Conservation (phyloP, 1,140 invertebrate genomes). For the Brachionus sp. region DNA sequence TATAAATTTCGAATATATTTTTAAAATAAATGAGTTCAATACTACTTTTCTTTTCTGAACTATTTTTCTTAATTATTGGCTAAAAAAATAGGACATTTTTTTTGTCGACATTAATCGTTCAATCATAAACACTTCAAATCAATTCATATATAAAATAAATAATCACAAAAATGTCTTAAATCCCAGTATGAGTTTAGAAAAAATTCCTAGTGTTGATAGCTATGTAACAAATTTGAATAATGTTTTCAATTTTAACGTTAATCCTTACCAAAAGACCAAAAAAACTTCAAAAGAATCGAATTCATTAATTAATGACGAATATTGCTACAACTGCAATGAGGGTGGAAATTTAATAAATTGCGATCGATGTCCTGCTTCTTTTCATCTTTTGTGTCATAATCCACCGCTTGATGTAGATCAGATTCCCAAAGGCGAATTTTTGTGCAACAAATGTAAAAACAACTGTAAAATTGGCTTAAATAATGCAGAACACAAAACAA, state of each 20-base stretch:
- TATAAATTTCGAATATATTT: too few relatives aligned
- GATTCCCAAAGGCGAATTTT: conserved; percentile 83
- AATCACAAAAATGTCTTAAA: neutral
- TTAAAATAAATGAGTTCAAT: too few relatives aligned
- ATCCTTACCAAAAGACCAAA: conserved; percentile 49
- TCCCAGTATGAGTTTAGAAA: neutral
- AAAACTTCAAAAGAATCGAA: conserved; percentile 70
- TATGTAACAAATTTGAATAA: neutral
- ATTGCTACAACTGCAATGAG: conserved; percentile 74
- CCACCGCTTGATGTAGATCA: conserved; percentile 80
- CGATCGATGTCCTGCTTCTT: conserved; percentile 86
- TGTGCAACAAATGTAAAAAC: conserved; percentile 74
- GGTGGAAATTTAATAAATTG: conserved; percentile 93
- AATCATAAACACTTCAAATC: too few relatives aligned
- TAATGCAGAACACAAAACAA: conserved; percentile 17
- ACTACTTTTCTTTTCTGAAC: too few relatives aligned
- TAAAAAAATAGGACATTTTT: too few relatives aligned
- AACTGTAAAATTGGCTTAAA: conserved; percentile 44
- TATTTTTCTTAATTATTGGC: too few relatives aligned
- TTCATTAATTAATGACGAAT: conserved; percentile 78
- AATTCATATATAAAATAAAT: neutral
- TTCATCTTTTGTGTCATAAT: conserved; percentile 87
- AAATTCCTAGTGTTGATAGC: neutral
- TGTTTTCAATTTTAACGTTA: neutral
- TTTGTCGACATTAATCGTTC: too few relatives aligned